Evolutionary conservation across 2,113 vertebrate species (phyloP), one percentile per base, ranked within the genome.

Genomic region (Rhea pennata): DNA sequence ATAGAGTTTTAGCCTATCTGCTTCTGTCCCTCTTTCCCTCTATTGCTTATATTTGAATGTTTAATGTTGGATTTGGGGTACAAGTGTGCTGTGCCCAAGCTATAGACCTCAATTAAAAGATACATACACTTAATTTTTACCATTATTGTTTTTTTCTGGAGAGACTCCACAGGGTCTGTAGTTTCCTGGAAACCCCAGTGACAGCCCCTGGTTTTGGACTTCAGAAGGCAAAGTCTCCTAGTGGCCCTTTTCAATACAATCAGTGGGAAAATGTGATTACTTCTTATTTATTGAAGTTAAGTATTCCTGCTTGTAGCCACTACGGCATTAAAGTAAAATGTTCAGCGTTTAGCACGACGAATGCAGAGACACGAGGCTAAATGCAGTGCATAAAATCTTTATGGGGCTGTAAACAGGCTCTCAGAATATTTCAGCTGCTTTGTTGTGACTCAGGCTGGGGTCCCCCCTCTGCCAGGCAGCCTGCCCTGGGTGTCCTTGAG

Each of bases 261-360:
- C 91, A 44, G 20, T 77, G 58, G 42, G 81, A 97, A 97, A 91
- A 94, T 88, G 71, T 92, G 95, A 95, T 97, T 96, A 90, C 93
- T 93, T 84, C 82, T 97, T 95, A 97, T 96, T 97, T 97, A 93
- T 92, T 92, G 90, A 71, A 40, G 21, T 84, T 92, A 95, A 96
- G 81, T 95, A 88, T 97, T 96, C 93, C 94, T 90, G 93, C 95
- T 97, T 67, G 76, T 92, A 96, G 93, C 88, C 88, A 59, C 87
- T 19, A 11, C 80, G 92, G 90, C 90, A 94, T 88, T 93, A 91
- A 96, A 94, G 95, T 74, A 76, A 96, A 96, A 92, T 1, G 76
- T 84, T 97, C 95, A 79, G 94, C 80, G 51, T 96, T 97, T 96
- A 96, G 81, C 91, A 64, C 27, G 4, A 88, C 58, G 88, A 92